Evolutionary conservation across 2,113 vertebrate genomes (phyloP).

Genomic region (Trochalopteron elliotii): DNA sequence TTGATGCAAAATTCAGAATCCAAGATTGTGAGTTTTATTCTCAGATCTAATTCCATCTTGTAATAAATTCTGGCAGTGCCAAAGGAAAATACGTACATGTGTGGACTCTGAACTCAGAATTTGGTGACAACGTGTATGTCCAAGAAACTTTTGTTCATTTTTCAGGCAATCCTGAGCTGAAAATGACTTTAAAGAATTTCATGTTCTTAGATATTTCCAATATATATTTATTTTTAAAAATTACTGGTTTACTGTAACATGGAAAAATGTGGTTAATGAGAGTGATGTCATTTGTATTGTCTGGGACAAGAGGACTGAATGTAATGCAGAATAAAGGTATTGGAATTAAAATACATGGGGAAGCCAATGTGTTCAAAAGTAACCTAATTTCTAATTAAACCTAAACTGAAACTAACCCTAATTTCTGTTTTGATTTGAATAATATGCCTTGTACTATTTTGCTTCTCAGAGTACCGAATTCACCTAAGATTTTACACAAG

Average conservation of each 20-base stretch:
- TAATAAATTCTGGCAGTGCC: not conserved
- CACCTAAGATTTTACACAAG: not conserved
- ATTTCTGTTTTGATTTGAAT: not conserved
- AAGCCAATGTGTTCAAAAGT: not conserved
- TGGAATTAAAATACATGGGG: not conserved
- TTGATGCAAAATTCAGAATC: not conserved
- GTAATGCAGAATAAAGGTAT: not conserved
- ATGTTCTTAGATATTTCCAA: not conserved
- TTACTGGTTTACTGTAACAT: not conserved
- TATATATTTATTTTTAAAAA: not conserved
- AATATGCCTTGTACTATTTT: not conserved
- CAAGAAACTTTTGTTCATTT: not conserved
- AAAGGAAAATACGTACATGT: not conserved
- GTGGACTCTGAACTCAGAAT: not conserved
- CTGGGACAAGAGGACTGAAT: not conserved
- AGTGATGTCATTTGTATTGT: not conserved
- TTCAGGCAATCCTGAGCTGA: not conserved
- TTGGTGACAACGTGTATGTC: not conserved
- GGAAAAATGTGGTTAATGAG: not conserved
- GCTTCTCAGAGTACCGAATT: not conserved
- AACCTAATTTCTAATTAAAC: not conserved
- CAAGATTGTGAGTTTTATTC: not conserved
- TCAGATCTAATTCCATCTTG: not conserved
- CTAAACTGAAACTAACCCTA: not conserved
- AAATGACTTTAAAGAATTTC: not conserved